A percentile compares a stretch with the other conserved stretches of the same genome.
Evolutionary conservation across 2,113 vertebrate genomes (phyloP).

Genomic region (Ochotona princeps): DNA sequence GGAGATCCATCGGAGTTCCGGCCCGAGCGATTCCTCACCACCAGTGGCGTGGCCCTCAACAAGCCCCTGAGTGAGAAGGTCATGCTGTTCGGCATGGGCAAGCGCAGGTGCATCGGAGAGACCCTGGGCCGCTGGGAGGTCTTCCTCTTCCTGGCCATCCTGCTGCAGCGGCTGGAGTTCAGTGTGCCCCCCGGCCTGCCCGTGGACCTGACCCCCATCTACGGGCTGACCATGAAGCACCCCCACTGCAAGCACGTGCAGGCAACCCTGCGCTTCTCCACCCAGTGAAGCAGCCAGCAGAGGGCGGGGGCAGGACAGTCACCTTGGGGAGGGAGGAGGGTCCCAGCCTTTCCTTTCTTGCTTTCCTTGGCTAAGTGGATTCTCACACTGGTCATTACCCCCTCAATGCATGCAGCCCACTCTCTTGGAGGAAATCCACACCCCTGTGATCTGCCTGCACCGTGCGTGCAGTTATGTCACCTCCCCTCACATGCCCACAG

Average conservation of each 20-base stretch:
- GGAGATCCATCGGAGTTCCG: conserved; percentile 87
- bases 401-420: too few relatives aligned
- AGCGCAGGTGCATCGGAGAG: conserved; percentile 91
- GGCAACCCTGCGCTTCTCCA: conserved; percentile 71
- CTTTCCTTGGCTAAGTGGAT: not conserved
- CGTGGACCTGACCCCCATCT: conserved; percentile 89
- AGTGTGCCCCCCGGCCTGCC: conserved; percentile 79
- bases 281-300: not conserved
- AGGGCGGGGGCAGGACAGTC: too few relatives aligned
- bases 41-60: conserved; percentile 84
- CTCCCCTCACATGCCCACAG: too few relatives aligned
- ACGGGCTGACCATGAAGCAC: conserved; percentile 92
- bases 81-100: conserved; percentile 89
- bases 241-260: conserved; percentile 83
- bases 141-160: conserved; percentile 90
- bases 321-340: too few relatives aligned
- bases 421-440: too few relatives aligned
- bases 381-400: too few relatives aligned
- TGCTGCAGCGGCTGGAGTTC: conserved; percentile 90
- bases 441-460: too few relatives aligned
- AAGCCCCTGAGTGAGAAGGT: conserved; percentile 88
- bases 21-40: conserved; percentile 89
- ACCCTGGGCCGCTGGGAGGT: conserved; percentile 87
- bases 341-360: not conserved
- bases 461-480: too few relatives aligned